These are phyloP conservation scores for Leptinotarsa peninsularis DNA, from an alignment of 2,888 invertebrate genomes.

Conservation along the genomic window DNA sequence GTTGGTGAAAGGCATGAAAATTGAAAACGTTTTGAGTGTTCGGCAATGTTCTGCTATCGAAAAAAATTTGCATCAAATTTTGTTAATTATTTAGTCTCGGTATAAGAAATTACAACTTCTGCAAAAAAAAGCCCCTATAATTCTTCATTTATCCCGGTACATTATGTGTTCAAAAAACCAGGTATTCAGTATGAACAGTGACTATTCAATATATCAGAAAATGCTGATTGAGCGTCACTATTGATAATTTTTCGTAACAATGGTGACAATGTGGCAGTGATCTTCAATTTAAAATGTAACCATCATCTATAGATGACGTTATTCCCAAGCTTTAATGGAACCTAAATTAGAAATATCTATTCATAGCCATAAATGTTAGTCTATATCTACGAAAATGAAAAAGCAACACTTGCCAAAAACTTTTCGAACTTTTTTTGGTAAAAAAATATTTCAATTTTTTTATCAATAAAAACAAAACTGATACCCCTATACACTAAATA, in stretches of 20 bases:
- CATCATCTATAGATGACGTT: constrained; percentile 34
- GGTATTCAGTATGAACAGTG: background rate
- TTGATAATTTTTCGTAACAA: constrained; percentile 55
- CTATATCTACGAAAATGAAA: background rate
- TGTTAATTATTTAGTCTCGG: too few species aligned
- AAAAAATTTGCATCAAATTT: too few species aligned
- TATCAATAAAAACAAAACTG: background rate
- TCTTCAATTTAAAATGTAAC: constrained; percentile 51
- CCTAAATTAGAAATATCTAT: constrained; percentile 17
- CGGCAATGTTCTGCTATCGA: too few species aligned
- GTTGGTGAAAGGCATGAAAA: too few species aligned
- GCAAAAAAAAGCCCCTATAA: too few species aligned
- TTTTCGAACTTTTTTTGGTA: constrained; percentile 8
- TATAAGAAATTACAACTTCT: too few species aligned
- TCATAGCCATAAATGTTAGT: too few species aligned
- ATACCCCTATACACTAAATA: background rate
- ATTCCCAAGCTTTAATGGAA: constrained; percentile 29
- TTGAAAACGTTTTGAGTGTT: too few species aligned
- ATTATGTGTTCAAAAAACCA: too few species aligned
- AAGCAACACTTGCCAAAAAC: background rate
- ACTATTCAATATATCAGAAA: constrained; percentile 2
- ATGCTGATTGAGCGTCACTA: constrained; percentile 55
- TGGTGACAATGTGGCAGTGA: constrained; percentile 61
- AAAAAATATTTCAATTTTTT: constrained; percentile 6
- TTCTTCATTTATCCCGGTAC: too few species aligned